Evolutionary conservation across 2,113 vertebrate species (phyloP), one percentile per base, ranked within the genome.

Genomic region (Taurulus bubalis): DNA sequence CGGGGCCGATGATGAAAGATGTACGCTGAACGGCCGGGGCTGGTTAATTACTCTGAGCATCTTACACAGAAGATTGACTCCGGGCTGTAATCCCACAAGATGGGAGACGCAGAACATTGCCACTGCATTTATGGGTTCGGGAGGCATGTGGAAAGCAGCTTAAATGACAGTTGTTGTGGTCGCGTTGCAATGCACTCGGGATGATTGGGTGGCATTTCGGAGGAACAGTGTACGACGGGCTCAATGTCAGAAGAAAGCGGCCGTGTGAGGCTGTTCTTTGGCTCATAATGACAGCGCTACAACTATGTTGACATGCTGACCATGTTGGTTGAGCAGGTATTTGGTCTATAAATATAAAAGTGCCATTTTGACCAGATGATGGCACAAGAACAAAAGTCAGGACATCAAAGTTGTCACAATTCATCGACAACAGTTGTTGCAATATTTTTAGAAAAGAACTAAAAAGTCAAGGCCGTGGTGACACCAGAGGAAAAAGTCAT

Each of bases 11-110:
- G 64, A 72, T 53, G 34, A 56, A 73, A 66, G 22, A 65, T 72
- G 71, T 63, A 6, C 11, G 15, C 8, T 30, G 22, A 70, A 10
- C 32, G 40, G 34, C 24, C 2, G 38, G 15, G 68, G 18, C 30
- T 40, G 26, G 26, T 6, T 64, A 45, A 86, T 79, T 71, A 79
- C 58, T 71, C 38, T 7, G 32, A 74, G 64, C 51, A 65, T 75
- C 15, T 79, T 22, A 26, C 30, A 58, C 24, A 60, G 70, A 38
- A 80, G 12, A 71, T 40, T 20, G 12, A 87, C 49, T 69, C 72
- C 53, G 75, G 66, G 45, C 60, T 42, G 32, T 78, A 71, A 86
- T 71, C 66, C 81, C 40, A 79, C 70, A 67, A 56, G 20, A 64
- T 14, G 38, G 60, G 38, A 75, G 10, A 76, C 30, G 45, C 9